Conservation (phyloP, 2,113 vertebrate species). For the Crotalus helleri region DNA sequence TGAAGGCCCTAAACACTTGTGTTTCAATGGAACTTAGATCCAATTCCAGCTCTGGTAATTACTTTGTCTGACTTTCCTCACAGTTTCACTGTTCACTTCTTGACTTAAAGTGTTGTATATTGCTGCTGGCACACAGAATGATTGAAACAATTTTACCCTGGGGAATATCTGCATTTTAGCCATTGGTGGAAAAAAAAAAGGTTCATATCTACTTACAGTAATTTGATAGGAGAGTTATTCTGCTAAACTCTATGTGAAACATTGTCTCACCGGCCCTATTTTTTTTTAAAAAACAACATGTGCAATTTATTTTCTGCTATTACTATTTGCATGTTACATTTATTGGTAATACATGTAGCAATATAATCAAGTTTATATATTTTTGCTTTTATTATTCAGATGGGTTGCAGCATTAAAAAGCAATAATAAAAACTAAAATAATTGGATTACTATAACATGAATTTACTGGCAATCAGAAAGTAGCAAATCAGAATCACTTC, state of each 20-base stretch:
- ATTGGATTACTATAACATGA: not conserved
- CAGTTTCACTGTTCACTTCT: conserved; percentile 1
- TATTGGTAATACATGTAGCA: not conserved
- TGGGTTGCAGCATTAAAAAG: not conserved
- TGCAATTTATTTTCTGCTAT: not conserved
- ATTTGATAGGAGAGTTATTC: conserved; percentile 5
- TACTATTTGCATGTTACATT: not conserved
- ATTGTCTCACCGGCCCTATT: not conserved
- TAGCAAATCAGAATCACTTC: not conserved
- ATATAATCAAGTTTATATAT: not conserved
- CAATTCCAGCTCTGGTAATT: conserved; percentile 46
- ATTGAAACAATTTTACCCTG: not conserved
- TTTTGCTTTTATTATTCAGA: not conserved
- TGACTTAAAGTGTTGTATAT: conserved; percentile 10
- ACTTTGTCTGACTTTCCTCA: conserved; percentile 31
- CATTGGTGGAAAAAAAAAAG: not conserved
- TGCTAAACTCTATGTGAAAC: not conserved
- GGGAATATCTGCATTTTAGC: not conserved
- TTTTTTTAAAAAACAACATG: not conserved
- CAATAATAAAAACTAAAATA: not conserved
- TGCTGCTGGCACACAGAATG: conserved; percentile 14
- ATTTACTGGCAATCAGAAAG: not conserved
- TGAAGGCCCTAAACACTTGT: conserved; percentile 46
- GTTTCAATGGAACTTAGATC: conserved; percentile 35
- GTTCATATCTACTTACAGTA: not conserved